phyloP scores from a whole-genome alignment of 1,140 invertebrate species.

The Chelonus insularis region DNA sequence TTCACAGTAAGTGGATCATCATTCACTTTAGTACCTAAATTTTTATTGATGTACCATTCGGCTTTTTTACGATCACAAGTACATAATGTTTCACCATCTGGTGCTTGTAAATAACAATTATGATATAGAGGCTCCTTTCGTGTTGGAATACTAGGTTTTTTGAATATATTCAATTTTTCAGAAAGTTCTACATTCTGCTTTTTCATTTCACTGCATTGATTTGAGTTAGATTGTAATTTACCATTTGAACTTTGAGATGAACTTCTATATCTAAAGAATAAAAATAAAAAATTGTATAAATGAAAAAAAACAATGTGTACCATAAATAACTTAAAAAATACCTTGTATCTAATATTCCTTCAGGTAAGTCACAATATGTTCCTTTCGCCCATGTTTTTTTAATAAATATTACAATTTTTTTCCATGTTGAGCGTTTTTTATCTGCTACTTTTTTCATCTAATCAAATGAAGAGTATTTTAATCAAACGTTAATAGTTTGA shows the following conservation, averaged over 20 bases:
- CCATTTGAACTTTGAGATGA: not conserved
- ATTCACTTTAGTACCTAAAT: slow-evolving; percentile 64
- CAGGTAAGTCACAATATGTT: slow-evolving; percentile 41
- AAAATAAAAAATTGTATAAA: too few relatives aligned
- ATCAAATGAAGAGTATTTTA: slow-evolving; percentile 24
- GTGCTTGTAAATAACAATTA: slow-evolving; percentile 78
- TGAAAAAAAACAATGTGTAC: too few relatives aligned
- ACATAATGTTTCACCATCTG: slow-evolving; percentile 77
- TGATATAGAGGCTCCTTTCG: slow-evolving; percentile 74
- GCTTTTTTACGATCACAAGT: slow-evolving; percentile 83
- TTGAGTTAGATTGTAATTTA: slow-evolving; percentile 1
- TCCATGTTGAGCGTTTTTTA: slow-evolving; percentile 43
- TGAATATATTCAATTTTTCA: slow-evolving; percentile 20
- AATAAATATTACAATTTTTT: slow-evolving; percentile 42
- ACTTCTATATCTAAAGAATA: not conserved
- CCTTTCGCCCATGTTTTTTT: slow-evolving; percentile 41
- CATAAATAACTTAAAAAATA: too few relatives aligned
- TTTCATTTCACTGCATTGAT: too few relatives aligned
- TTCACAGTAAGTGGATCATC: slow-evolving; percentile 76
- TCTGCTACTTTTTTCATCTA: slow-evolving; percentile 45
- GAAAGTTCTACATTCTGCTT: too few relatives aligned
- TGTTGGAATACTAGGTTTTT: slow-evolving; percentile 49
- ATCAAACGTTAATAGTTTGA: not conserved
- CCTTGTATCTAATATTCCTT: slow-evolving; percentile 47
- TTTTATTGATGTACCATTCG: slow-evolving; percentile 77